Percentiles rank a stretch among this genome's conserved stretches.
Evolutionary conservation across 2,888 invertebrate genomes (phyloP).

Genomic region (Acheta domesticus): DNA sequence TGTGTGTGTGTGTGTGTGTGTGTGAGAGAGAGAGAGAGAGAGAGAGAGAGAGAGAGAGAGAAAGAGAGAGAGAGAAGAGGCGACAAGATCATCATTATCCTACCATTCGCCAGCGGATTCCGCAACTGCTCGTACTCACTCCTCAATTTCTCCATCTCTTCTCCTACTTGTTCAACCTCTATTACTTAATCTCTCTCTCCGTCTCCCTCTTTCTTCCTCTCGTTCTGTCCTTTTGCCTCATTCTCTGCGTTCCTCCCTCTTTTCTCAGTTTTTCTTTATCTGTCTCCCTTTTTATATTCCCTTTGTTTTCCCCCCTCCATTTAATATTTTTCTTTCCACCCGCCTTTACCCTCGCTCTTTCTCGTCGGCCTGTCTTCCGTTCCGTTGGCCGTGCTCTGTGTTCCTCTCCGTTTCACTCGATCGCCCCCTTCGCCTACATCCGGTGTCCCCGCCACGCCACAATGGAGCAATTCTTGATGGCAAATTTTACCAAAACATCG

Average conservation of each 20-base stretch:
- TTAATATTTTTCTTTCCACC: neutral
- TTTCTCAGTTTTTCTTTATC: neutral
- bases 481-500: too few relatives aligned
- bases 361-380: neutral
- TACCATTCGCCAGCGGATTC: too few relatives aligned
- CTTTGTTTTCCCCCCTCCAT: too few relatives aligned
- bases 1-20: too few relatives aligned
- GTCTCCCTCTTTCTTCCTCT: neutral
- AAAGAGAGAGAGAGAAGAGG: too few relatives aligned
- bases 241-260: neutral
- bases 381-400: neutral
- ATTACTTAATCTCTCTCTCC: neutral
- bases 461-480: too few relatives aligned
- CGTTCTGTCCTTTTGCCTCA: neutral
- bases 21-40: too few relatives aligned
- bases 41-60: too few relatives aligned
- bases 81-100: too few relatives aligned
- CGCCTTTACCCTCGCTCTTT: neutral
- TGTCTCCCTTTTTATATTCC: neutral
- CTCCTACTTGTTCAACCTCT: neutral
- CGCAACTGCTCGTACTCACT: too few relatives aligned
- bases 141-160: neutral
- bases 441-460: neutral
- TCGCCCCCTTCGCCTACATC: neutral
- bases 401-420: neutral